Evolutionary conservation across 2,888 invertebrate genomes (phyloP).

Genomic region (Trichacis sp.): DNA sequence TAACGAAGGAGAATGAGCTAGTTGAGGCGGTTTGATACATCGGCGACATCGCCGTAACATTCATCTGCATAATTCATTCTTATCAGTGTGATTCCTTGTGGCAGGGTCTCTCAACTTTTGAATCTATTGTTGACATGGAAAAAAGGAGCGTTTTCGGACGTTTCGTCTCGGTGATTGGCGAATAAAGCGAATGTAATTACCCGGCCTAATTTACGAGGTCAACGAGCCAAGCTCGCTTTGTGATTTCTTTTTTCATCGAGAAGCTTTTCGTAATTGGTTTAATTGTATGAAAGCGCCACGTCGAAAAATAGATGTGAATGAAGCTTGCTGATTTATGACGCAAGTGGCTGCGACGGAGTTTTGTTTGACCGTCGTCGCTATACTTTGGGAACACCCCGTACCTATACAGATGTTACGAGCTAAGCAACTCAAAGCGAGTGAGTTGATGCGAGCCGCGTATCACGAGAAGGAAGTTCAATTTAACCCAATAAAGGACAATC

Average conservation of each 20-base stretch:
- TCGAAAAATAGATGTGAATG: not conserved
- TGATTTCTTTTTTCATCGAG: not conserved
- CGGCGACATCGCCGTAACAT: constrained; percentile 65
- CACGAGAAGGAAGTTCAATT: constrained; percentile 70
- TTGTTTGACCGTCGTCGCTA: constrained; percentile 34
- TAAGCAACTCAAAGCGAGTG: constrained; percentile 66
- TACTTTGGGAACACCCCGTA: constrained; percentile 66
- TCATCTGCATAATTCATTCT: constrained; percentile 67
- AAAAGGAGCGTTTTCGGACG: not conserved
- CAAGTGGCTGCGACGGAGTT: not conserved
- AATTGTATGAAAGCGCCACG: not conserved
- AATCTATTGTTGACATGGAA: not conserved
- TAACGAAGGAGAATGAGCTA: constrained; percentile 68
- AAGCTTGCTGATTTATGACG: constrained; percentile 1
- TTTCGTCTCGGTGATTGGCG: not conserved
- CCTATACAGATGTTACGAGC: constrained; percentile 67
- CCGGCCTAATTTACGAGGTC: not conserved
- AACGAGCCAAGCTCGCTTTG: not conserved
- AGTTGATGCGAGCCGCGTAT: constrained; percentile 69
- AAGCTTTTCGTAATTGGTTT: not conserved
- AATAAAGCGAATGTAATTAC: no score
- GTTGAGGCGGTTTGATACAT: constrained; percentile 63
- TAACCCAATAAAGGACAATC: constrained; percentile 70
- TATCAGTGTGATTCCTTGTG: constrained; percentile 62
- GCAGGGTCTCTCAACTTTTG: constrained; percentile 57